Conservation (phyloP, 2,888 invertebrate species). For the Dione vanillae region DNA sequence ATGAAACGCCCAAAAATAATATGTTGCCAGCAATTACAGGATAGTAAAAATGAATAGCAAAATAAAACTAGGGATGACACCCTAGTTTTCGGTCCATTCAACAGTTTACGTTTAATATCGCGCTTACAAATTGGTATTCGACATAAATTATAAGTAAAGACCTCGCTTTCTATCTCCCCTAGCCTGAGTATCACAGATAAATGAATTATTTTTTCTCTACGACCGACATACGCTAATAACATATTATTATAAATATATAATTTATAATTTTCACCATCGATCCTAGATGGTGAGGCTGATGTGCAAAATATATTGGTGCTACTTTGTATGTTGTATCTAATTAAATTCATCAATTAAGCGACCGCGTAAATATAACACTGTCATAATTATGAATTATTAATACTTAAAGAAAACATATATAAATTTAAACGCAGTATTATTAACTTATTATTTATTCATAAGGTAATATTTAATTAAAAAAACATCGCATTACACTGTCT, state of each 20-base stretch:
- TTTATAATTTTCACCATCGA: no score
- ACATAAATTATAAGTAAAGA: constrained; percentile 78
- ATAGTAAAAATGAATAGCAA: constrained; percentile 38
- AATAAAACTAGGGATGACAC: constrained; percentile 63
- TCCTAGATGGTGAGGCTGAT: no score
- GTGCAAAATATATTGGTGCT: no score
- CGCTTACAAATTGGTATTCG: constrained; percentile 78
- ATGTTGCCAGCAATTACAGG: constrained; percentile 9
- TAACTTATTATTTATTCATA: no score
- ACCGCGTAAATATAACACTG: no score
- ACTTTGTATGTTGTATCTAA: no score
- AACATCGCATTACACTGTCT: no score
- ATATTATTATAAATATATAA: not conserved
- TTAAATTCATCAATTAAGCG: no score
- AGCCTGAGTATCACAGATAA: constrained; percentile 46
- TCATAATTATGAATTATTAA: no score
- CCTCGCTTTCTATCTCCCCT: constrained; percentile 59
- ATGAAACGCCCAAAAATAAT: not conserved
- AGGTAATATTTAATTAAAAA: no score
- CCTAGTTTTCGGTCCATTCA: constrained; percentile 80
- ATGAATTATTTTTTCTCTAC: constrained; percentile 40
- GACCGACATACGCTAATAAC: constrained; percentile 12
- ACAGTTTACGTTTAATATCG: constrained; percentile 79
- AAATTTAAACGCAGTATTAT: no score
- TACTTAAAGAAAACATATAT: no score